These are phyloP conservation scores for Ectropis crepuscularia DNA, from an alignment of 2,888 invertebrate species.

Conservation along the genomic window DNA sequence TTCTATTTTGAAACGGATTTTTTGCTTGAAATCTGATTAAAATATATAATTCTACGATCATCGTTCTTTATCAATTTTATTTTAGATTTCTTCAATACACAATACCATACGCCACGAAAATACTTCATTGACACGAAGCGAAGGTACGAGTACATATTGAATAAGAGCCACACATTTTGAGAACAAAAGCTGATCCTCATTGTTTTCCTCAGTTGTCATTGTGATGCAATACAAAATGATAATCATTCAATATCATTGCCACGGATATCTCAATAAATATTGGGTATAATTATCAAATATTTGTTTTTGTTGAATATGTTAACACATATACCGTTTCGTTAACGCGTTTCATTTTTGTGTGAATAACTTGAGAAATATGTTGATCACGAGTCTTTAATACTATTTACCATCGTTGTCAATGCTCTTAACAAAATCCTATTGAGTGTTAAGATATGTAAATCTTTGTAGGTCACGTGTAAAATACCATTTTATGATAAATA, in stretches of 20 bases:
- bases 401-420: slow-evolving; percentile 30
- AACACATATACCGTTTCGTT: slow-evolving; percentile 9
- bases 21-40: no score
- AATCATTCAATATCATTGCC: slow-evolving; percentile 21
- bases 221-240: background rate
- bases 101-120: no score
- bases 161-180: no score
- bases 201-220: no score
- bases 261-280: slow-evolving; percentile 8
- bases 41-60: no score
- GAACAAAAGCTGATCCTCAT: no score
- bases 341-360: slow-evolving; percentile 19
- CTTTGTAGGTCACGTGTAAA: background rate
- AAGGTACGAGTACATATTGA: no score
- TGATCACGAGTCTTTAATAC: slow-evolving; percentile 41
- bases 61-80: no score
- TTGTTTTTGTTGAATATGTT: slow-evolving; percentile 13
- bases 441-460: background rate
- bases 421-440: slow-evolving; percentile 23
- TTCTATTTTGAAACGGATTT: no score
- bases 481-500: background rate
- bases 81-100: no score
- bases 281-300: slow-evolving; percentile 17
- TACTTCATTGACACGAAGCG: no score
- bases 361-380: slow-evolving; percentile 29